Conservation (phyloP, 2,888 invertebrate genomes). For the Mythimna impura region DNA sequence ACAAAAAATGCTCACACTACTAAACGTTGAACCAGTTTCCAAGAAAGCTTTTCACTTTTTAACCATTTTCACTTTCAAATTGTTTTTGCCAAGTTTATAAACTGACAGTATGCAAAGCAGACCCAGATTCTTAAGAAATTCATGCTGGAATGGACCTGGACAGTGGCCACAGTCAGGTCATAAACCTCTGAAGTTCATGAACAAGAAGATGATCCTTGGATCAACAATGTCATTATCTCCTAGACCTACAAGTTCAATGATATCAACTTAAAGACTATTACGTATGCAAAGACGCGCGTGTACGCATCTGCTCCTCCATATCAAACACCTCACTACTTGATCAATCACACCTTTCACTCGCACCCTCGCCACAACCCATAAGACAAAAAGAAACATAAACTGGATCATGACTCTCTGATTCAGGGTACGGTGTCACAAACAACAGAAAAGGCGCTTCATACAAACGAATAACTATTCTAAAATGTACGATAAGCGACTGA, state of each 20-base stretch:
- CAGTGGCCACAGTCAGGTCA: not conserved
- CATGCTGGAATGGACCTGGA: not conserved
- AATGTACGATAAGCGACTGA: slow-evolving; percentile 73
- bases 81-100: slow-evolving; percentile 4
- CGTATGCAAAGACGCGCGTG: slow-evolving; percentile 82
- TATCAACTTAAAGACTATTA: slow-evolving; percentile 79
- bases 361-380: slow-evolving; percentile 58
- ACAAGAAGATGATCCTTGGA: slow-evolving; percentile 31
- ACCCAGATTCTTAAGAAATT: not conserved
- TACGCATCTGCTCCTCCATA: slow-evolving; percentile 83
- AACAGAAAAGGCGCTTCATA: slow-evolving; percentile 86
- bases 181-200: slow-evolving; percentile 30
- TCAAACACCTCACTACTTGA: slow-evolving; percentile 79
- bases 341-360: slow-evolving; percentile 71
- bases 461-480: slow-evolving; percentile 69
- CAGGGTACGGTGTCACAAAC: slow-evolving; percentile 90
- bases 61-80: slow-evolving; percentile 43
- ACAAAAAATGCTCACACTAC: not conserved
- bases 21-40: slow-evolving; percentile 32
- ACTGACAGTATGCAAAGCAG: not conserved
- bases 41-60: slow-evolving; percentile 46
- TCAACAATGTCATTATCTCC: slow-evolving; percentile 78
- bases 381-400: slow-evolving; percentile 74
- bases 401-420: slow-evolving; percentile 82
- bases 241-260: slow-evolving; percentile 85